A percentile compares a stretch with the other conserved stretches of the same genome.
phyloP scores from a whole-genome alignment of 2,888 invertebrate species.

The Amiota mariae region DNA sequence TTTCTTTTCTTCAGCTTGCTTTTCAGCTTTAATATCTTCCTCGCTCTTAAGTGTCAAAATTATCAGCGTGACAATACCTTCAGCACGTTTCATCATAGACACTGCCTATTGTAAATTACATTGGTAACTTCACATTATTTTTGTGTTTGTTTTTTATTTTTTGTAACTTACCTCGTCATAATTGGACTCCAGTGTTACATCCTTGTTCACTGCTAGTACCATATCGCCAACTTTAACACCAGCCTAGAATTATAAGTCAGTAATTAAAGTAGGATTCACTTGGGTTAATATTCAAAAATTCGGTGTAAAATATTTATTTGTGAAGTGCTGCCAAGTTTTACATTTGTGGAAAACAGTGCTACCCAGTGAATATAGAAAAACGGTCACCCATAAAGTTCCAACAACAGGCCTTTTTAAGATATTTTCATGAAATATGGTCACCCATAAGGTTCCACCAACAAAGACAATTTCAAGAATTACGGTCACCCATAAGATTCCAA shows the following conservation, averaged over 20 bases:
- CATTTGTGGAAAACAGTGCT: no score
- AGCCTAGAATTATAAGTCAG: constrained; percentile 77
- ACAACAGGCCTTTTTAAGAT: no score
- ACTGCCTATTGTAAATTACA: constrained; percentile 79
- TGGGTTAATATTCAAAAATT: no score
- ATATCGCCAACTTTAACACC: constrained; percentile 97
- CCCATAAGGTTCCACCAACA: no score
- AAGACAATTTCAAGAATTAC: no score
- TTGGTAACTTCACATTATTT: not conserved
- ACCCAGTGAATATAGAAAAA: no score
- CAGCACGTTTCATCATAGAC: constrained; percentile 86
- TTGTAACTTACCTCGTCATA: constrained; percentile 84
- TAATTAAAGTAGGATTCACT: not conserved
- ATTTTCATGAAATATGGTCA: no score
- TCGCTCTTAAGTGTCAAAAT: constrained; percentile 87
- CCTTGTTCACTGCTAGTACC: constrained; percentile 95
- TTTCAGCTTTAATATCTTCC: constrained; percentile 78
- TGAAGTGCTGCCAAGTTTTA: no score
- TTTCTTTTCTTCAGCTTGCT: constrained; percentile 70
- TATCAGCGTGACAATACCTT: constrained; percentile 87
- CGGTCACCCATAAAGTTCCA: no score
- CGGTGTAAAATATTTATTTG: no score
- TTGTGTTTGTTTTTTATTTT: not conserved
- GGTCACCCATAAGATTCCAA: no score
- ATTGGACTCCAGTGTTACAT: constrained; percentile 88